These are phyloP conservation scores for Aurelia aurita DNA, from an alignment of 30 jellyfish, hydroid and myxozoan genomes.

Conservation along the genomic window DNA sequence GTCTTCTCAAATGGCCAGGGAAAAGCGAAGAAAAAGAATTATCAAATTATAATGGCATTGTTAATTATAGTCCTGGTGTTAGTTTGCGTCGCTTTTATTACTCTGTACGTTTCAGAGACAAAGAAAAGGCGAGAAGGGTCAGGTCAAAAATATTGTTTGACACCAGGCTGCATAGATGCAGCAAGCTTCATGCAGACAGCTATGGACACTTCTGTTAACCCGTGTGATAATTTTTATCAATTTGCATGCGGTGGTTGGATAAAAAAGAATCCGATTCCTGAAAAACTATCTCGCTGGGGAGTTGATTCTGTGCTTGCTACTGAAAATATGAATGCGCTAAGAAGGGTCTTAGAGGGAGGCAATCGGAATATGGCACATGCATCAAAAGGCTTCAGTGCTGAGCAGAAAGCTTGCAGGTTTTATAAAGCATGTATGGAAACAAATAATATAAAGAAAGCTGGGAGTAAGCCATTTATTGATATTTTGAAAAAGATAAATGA, in stretches of 20 bases:
- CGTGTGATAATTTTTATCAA: slow-evolving; percentile 81
- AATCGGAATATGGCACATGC: slow-evolving; percentile 19
- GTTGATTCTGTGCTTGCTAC: slow-evolving; percentile 72
- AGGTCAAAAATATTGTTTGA: slow-evolving; percentile 28
- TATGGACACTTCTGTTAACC: slow-evolving; percentile 70
- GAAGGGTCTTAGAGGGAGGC: slow-evolving; percentile 42
- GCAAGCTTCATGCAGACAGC: slow-evolving; percentile 82
- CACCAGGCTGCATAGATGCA: slow-evolving; percentile 88
- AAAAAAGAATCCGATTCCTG: slow-evolving; percentile 86
- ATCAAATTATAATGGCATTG: slow-evolving; percentile 25
- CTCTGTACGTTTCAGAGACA: slow-evolving; percentile 19
- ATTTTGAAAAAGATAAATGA: slow-evolving; percentile 32
- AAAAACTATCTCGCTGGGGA: slow-evolving; percentile 74
- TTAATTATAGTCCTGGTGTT: not conserved
- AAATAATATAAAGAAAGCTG: slow-evolving; percentile 53
- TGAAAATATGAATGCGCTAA: slow-evolving; percentile 62
- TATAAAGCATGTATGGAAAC: slow-evolving; percentile 89
- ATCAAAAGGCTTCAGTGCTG: slow-evolving; percentile 40
- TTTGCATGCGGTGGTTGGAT: slow-evolving; percentile 96
- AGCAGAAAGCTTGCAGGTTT: slow-evolving; percentile 64
- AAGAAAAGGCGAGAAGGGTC: not conserved
- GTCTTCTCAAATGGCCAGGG: slow-evolving; percentile 35
- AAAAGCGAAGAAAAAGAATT: slow-evolving; percentile 21
- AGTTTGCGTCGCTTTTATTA: slow-evolving; percentile 34
- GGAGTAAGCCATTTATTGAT: slow-evolving; percentile 65